Base-by-base conservation (phyloP, 1,140 invertebrate genomes). In the Microplitis mediator region DNA sequence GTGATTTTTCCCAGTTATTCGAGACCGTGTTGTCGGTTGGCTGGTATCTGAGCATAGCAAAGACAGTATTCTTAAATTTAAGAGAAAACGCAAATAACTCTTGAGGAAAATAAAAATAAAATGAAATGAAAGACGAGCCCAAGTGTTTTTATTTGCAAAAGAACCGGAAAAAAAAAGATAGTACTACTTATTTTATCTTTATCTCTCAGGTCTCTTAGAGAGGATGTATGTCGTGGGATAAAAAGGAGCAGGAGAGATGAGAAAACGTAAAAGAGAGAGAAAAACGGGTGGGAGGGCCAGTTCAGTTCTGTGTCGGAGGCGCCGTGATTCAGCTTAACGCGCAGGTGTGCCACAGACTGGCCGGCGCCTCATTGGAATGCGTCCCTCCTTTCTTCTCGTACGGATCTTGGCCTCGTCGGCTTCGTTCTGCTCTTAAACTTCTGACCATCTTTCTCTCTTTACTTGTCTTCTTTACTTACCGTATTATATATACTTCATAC, bases 311-410 rank as follows among this genome's bases (percentile, higher is more conserved):
- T 83, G 81, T 81, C 78, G 83, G 82, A 83, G 84, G 84, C 84
- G 83, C 84, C 85, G 84, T 85, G 84, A 86, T 85, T 85, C 84
- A 85, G 85, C 81, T 78, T 77, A 84, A 81, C 81, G 82, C 82
- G 84, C 84, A 85, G 85, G 85, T 85, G 84, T 86, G 83, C 84
- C 84, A 78, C 78, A 86, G 84, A 86, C 85, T 85, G 81, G 84
- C 82, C 81, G 85, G 83, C 85, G 84, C 85, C 84, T 82, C 83
- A 80, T 80, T 81, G 85, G 85, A 85, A 86, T 86, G 84, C 81
- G 80, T 75, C 39, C 75, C 76, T 77, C 76, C 81, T 76, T 32
- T 45, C 39, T 45, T 45, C 39, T 45, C 39, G 39, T 45, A 45
- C 39, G 60, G 60, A 23, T 61, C 60, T 61, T 32, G 60, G 60